Evolutionary conservation across 2,797 vertebrate genomes (phyloP).

Genomic region (Acanthurus tractus): DNA sequence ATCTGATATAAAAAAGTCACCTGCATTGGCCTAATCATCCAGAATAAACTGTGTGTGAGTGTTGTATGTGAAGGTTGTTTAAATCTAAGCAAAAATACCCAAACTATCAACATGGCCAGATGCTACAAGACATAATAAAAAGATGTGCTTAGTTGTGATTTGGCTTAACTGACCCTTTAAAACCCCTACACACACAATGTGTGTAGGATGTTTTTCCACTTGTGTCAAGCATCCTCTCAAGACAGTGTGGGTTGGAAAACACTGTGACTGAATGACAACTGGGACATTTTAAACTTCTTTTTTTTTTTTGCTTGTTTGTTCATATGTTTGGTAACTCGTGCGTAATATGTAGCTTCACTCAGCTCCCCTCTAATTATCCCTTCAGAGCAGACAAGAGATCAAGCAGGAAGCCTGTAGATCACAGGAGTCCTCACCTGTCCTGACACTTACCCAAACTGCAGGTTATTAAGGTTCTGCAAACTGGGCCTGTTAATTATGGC

Average conservation of each 20-base stretch:
- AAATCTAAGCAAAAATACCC: neutral
- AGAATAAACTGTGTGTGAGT: neutral
- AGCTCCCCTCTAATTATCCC: neutral
- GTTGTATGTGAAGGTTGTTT: neutral
- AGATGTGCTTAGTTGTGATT: neutral
- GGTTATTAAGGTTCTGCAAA: conserved; percentile 70
- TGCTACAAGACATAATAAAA: too few species aligned
- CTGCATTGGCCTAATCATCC: neutral
- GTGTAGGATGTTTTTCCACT: too few species aligned
- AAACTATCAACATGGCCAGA: neutral
- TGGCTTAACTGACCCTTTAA: neutral
- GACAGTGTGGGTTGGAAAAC: neutral
- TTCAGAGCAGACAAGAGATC: neutral
- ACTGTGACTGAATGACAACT: neutral
- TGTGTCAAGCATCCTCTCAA: neutral
- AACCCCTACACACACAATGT: too few species aligned
- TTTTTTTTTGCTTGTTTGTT: neutral
- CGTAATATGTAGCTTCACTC: neutral
- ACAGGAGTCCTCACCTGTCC: neutral
- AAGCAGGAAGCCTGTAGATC: neutral
- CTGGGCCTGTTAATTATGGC: conserved; percentile 62
- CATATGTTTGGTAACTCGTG: neutral
- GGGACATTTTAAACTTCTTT: neutral
- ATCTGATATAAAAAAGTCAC: too few species aligned
- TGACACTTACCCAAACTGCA: conserved; percentile 68